phyloP scores from a whole-genome alignment of 2,797 vertebrate genomes.

The Gymnocypris eckloni region DNA sequence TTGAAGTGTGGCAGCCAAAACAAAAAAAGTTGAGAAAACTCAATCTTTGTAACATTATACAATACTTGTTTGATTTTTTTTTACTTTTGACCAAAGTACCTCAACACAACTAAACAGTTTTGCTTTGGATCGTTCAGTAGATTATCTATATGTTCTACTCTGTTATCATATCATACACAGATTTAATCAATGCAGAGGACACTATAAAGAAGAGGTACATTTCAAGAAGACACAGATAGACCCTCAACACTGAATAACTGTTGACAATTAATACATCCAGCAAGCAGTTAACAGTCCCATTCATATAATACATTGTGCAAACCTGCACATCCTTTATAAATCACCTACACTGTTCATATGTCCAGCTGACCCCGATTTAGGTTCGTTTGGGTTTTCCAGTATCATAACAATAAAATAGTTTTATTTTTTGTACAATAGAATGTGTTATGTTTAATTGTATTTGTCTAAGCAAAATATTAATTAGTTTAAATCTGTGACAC shows the following conservation, averaged over 20 bases:
- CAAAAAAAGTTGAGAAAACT: not conserved
- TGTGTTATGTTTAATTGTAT: no score
- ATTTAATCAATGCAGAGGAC: not conserved
- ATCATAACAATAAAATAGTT: no score
- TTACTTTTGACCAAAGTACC: not conserved
- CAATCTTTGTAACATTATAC: not conserved
- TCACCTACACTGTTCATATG: not conserved
- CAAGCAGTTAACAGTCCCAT: not conserved
- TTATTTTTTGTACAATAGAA: no score
- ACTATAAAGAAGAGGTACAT: not conserved
- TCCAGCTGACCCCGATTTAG: not conserved
- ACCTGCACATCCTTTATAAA: not conserved
- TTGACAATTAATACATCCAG: not conserved
- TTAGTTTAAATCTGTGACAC: no score
- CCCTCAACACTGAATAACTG: not conserved
- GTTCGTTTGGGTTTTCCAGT: not conserved
- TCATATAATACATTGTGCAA: not conserved
- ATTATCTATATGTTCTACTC: not conserved
- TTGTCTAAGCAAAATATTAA: no score
- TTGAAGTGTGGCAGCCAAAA: slow-evolving; percentile 16
- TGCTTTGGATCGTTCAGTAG: not conserved
- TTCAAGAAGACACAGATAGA: not conserved
- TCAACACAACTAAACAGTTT: not conserved
- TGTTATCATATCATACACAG: not conserved
- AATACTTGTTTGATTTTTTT: no score